Evolutionary conservation across 64 coral and sea anemone species (phyloP).

Genomic region (Stylophora pistillata): DNA sequence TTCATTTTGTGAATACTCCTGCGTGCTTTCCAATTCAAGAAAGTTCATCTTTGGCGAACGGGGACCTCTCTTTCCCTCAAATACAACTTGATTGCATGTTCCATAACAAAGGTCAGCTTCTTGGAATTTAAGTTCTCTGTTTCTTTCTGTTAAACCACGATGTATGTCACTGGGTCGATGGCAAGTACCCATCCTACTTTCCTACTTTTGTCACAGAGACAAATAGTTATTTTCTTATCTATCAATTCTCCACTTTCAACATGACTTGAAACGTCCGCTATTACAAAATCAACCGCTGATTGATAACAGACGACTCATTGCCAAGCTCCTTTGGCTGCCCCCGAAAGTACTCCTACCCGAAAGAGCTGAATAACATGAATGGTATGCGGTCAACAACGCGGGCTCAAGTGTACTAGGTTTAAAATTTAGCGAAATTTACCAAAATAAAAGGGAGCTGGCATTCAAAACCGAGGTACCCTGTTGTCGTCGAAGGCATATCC

Average conservation of each 20-base stretch:
- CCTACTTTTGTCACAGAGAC: constrained; percentile 40
- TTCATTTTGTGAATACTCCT: constrained; percentile 44
- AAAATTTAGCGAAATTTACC: too few species aligned
- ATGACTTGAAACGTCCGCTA: constrained; percentile 41
- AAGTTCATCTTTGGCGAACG: constrained; percentile 8
- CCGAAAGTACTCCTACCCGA: too few species aligned
- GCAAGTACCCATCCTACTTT: constrained; percentile 85
- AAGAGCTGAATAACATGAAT: too few species aligned
- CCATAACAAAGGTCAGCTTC: constrained; percentile 45
- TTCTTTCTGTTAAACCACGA: constrained; percentile 54
- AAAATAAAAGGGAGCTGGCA: too few species aligned
- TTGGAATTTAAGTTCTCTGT: constrained; percentile 7
- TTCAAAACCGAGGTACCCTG: too few species aligned
- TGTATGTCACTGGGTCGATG: constrained; percentile 82
- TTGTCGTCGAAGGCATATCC: too few species aligned
- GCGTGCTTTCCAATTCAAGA: constrained; percentile 6
- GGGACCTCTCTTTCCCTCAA: constrained; percentile 22
- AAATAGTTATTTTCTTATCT: constrained; percentile 44
- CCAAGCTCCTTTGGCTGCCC: too few species aligned
- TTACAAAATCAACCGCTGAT: too few species aligned
- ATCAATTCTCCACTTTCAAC: constrained; percentile 14
- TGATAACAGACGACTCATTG: too few species aligned
- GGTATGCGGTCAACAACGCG: too few species aligned
- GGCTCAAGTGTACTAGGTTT: too few species aligned
- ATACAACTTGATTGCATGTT: constrained; percentile 44